Percentiles rank a stretch among this genome's conserved stretches.
Evolutionary conservation across 2,797 vertebrate species (phyloP).

Genomic region (Megalops cyprinoides): DNA sequence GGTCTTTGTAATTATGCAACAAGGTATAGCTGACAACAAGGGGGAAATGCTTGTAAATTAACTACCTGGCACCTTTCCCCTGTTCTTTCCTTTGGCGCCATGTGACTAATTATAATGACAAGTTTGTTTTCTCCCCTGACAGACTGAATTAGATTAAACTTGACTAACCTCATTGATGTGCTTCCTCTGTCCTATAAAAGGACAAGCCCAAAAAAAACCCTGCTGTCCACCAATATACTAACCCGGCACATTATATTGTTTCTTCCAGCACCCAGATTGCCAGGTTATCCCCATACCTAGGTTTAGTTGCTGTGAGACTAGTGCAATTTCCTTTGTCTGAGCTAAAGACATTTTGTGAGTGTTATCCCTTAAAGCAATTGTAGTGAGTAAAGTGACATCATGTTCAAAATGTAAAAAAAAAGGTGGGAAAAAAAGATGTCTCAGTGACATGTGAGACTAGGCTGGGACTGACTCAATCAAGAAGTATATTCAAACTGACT

Average conservation of each 20-base stretch:
- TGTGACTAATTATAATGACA: conserved; percentile 12
- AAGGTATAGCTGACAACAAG: conserved; percentile 12
- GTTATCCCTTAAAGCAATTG: no score
- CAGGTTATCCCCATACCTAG: no score
- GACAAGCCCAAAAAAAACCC: not conserved
- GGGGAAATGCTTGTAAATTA: conserved; percentile 13
- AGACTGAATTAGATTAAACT: conserved; percentile 20
- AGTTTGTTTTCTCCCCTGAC: conserved; percentile 13
- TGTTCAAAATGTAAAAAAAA: no score
- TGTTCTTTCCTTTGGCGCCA: not conserved
- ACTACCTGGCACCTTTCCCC: conserved; percentile 1
- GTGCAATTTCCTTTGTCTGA: no score
- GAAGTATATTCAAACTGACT: no score
- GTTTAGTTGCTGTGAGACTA: no score
- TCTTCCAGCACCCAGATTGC: no score
- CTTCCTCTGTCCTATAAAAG: not conserved
- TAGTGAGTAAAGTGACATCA: no score
- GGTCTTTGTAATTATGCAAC: not conserved
- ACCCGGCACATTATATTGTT: not conserved
- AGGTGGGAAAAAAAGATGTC: no score
- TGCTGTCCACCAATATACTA: not conserved
- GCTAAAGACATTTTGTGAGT: no score
- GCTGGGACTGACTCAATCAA: no score
- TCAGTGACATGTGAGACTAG: no score
- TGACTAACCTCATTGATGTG: not conserved